Base-by-base conservation (phyloP, 2,113 vertebrate genomes). In the Athene noctua region DNA sequence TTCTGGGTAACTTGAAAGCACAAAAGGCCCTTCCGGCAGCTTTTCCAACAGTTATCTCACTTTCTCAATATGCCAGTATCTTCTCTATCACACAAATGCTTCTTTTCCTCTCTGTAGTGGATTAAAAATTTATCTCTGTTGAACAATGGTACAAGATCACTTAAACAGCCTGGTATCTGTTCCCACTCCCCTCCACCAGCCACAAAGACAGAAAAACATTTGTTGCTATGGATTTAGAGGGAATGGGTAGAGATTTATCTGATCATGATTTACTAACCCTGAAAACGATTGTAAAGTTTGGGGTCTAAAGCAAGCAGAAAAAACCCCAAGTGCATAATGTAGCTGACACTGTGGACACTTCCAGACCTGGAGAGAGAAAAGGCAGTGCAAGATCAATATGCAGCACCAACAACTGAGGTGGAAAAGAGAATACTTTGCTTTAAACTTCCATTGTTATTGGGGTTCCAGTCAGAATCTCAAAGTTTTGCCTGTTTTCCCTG, bases 121-220 rank as follows among this genome's bases (percentile, higher is more conserved):
- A 96, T 96, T 96, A 92, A 96, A 93, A 96, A 95, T 11, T 91
- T 96, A 92, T 84, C 93, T 95, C 90, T 82, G 30, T 49, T 49
- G 57, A 94, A 73, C 80, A 95, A 97, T 75, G 51, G 17, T 66
- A 54, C 72, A 80, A 88, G 66, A 97, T 82, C 86, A 75, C 40
- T 94, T 86, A 83, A 95, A 90, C 30, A 91, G 71, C n/a, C 55
- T 38, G 46, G 40, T 19, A 79, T 42, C n/a, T 51, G 46, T 88
- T 72, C 36, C 55, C 11, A 27, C 22, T 49, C 19, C 7, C 11
- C 40, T 68, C 27, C 23, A 23, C 10, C 21, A 80, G 20, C 8
- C 55, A 80, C 47, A 74, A 49, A 61, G 32, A 36, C 15, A 25
- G 59, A 47, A 58, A 81, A 38, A 9, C 11, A 75, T 72, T 80